Conservation (phyloP, 2,797 vertebrate genomes). For the Propithecus perrieri region DNA sequence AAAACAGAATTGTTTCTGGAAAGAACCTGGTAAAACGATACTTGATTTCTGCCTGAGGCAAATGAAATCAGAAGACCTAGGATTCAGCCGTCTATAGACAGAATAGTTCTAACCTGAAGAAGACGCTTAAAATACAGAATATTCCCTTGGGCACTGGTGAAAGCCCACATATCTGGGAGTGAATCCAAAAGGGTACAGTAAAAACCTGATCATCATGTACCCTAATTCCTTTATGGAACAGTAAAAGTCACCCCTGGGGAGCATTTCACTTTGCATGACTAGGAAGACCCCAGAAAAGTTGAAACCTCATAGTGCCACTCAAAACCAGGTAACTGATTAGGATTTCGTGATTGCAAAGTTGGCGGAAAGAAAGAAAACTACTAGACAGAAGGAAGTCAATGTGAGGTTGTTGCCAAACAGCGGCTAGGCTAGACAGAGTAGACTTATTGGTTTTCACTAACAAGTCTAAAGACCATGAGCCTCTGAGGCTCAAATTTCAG, state of each 20-base stretch:
- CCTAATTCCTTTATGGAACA: neutral
- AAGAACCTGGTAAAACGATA: neutral
- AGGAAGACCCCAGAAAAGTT: neutral
- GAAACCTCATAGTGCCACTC: neutral
- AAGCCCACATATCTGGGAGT: neutral
- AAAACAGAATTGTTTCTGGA: neutral
- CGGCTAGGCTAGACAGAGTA: neutral
- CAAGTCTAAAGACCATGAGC: neutral
- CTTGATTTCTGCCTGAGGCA: neutral
- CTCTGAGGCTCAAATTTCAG: neutral
- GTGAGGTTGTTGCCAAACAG: neutral
- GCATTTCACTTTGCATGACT: neutral
- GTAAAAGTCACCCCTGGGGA: neutral
- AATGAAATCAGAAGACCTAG: neutral
- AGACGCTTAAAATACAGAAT: neutral
- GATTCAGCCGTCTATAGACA: neutral
- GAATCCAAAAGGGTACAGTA: neutral
- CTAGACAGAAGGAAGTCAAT: neutral
- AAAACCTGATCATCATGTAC: neutral
- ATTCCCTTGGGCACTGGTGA: neutral
- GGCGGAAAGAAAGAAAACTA: neutral
- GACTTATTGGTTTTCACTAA: neutral
- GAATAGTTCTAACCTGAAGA: neutral
- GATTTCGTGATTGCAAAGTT: neutral
- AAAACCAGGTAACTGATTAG: neutral